phyloP scores from a whole-genome alignment of 2,113 vertebrate genomes.

The Casuarius casuarius region DNA sequence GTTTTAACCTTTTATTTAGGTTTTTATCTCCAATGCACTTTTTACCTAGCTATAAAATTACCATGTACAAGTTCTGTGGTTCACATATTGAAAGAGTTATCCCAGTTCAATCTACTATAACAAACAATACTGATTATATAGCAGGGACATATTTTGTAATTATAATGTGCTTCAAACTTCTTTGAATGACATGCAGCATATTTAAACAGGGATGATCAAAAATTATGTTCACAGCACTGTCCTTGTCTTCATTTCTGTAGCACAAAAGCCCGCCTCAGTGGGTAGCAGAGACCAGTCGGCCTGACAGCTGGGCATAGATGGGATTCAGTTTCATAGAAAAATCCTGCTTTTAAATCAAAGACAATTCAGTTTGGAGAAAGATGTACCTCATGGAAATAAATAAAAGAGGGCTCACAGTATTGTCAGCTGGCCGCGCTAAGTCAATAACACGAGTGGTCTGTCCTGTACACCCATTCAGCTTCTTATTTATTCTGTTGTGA shows the following conservation, averaged over 20 bases:
- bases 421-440: conserved; percentile 62
- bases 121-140: conserved; percentile 59
- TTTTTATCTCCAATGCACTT: background rate
- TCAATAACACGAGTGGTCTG: conserved; percentile 64
- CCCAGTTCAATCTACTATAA: background rate
- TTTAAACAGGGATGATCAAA: conserved; percentile 69
- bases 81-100: background rate
- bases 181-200: conserved; percentile 32
- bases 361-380: conserved; percentile 75
- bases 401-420: conserved; percentile 49
- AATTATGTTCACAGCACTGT: background rate
- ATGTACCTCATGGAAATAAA: conserved; percentile 73
- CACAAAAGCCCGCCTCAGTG: conserved; percentile 54
- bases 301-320: conserved; percentile 52
- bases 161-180: conserved; percentile 53
- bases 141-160: conserved; percentile 61
- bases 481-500: conserved; percentile 33
- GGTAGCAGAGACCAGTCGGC: conserved; percentile 49
- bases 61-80: background rate
- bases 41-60: background rate
- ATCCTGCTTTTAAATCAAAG: conserved; percentile 74
- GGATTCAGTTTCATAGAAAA: conserved; percentile 62
- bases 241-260: conserved; percentile 42
- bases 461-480: conserved; percentile 49
- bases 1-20: background rate